Percentiles rank a stretch among this genome's conserved stretches.
Conservation (phyloP, 2,113 vertebrate species). For the Reinhardtius hippoglossoides region DNA sequence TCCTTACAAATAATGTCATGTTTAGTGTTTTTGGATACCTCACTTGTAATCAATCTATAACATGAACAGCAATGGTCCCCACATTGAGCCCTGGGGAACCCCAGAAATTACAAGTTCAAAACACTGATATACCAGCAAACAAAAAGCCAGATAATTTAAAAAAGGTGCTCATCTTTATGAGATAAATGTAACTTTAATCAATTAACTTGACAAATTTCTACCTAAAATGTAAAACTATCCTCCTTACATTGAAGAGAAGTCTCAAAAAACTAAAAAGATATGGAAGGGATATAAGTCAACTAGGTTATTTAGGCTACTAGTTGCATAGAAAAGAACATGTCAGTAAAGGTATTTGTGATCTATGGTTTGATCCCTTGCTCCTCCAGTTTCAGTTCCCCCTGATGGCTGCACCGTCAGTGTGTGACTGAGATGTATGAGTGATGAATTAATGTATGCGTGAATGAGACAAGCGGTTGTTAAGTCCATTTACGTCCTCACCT, state of each 20-base stretch:
- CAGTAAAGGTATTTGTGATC: too few relatives aligned
- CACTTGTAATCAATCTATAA: neutral
- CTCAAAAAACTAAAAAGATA: too few relatives aligned
- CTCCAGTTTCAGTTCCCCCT: too few relatives aligned
- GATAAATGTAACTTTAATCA: neutral
- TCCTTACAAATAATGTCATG: neutral
- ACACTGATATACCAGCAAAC: neutral
- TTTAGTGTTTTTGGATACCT: neutral
- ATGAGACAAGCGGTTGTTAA: neutral
- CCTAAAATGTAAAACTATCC: too few relatives aligned
- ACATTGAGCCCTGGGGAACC: neutral
- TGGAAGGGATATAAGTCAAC: too few relatives aligned
- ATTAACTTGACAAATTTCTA: too few relatives aligned
- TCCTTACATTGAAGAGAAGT: too few relatives aligned
- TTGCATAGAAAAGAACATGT: too few relatives aligned
- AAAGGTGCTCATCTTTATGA: neutral
- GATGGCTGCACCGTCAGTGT: too few relatives aligned
- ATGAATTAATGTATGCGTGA: neutral
- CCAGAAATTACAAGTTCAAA: neutral
- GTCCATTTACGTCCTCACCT: conserved; percentile 61
- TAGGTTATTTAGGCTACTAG: too few relatives aligned
- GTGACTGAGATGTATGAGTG: too few relatives aligned
- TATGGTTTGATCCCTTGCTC: too few relatives aligned
- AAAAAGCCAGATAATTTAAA: neutral
- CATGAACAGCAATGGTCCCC: neutral